phyloP scores from a whole-genome alignment of 2,888 invertebrate species.

The Cistogaster globosa region DNA sequence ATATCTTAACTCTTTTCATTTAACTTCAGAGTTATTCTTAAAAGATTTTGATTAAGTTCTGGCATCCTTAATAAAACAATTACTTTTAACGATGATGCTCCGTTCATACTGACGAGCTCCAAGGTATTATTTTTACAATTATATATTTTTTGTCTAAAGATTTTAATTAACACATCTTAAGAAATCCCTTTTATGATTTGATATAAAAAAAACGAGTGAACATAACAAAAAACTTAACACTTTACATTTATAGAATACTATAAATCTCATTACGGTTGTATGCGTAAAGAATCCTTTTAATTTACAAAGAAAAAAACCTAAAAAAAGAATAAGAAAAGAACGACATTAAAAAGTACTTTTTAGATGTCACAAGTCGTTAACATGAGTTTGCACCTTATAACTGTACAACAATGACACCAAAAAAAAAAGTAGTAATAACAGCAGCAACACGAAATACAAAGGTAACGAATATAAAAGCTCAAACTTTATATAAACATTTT shows the following conservation, averaged over 20 bases:
- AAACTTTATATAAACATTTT: slow-evolving; percentile 38
- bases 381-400: slow-evolving; percentile 61
- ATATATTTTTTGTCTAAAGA: no score
- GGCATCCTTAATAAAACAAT: no score
- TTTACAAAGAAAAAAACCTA: background rate
- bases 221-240: slow-evolving; percentile 39
- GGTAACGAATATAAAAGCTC: slow-evolving; percentile 22
- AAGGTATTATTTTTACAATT: no score
- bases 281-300: background rate
- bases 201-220: slow-evolving; percentile 7
- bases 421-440: slow-evolving; percentile 16
- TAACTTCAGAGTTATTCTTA: no score
- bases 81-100: no score
- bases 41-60: no score
- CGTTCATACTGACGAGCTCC: no score
- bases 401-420: slow-evolving; percentile 17
- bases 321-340: background rate
- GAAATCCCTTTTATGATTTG: no score
- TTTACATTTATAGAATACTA: background rate
- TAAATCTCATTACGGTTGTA: background rate
- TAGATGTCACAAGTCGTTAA: slow-evolving; percentile 64
- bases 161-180: no score
- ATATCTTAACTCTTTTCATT: no score
- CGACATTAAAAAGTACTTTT: slow-evolving; percentile 61
- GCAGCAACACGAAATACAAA: background rate